Conservation (phyloP, 2,888 invertebrate species). For the Polylopha cassiicola region DNA sequence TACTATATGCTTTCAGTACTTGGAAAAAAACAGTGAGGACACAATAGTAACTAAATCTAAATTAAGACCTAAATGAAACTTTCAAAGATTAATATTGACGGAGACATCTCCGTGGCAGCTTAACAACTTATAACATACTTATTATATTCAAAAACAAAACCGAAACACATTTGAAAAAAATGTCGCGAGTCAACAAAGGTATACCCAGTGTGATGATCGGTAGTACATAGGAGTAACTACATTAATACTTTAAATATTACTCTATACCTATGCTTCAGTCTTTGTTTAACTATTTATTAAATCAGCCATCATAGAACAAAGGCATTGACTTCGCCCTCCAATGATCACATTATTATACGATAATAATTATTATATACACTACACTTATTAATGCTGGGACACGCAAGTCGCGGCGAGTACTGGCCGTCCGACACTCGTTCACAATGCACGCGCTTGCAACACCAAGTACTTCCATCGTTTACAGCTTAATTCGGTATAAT, state of each 20-base stretch:
- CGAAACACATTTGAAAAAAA: slow-evolving; percentile 24
- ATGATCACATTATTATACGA: slow-evolving; percentile 42
- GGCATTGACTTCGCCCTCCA: slow-evolving; percentile 46
- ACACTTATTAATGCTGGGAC: slow-evolving; percentile 28
- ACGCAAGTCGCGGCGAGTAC: too few relatives aligned
- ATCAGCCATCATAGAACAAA: slow-evolving; percentile 58
- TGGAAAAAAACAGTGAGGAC: slow-evolving; percentile 17
- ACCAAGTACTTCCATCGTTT: slow-evolving; percentile 25
- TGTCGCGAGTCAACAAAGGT: slow-evolving; percentile 42
- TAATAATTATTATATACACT: slow-evolving; percentile 44
- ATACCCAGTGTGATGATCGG: slow-evolving; percentile 51
- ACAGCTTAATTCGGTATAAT: slow-evolving; percentile 32
- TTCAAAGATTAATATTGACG: slow-evolving; percentile 17
- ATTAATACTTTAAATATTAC: slow-evolving; percentile 68
- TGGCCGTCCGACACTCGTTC: too few relatives aligned
- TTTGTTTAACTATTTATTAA: slow-evolving; percentile 71
- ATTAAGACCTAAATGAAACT: slow-evolving; percentile 13
- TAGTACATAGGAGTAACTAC: slow-evolving; percentile 49
- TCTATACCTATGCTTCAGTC: slow-evolving; percentile 75
- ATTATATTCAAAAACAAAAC: slow-evolving; percentile 23
- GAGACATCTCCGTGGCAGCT: slow-evolving; percentile 17
- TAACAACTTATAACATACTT: slow-evolving; percentile 23
- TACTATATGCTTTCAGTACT: slow-evolving; percentile 6
- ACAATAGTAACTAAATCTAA: slow-evolving; percentile 18
- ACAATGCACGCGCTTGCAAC: slow-evolving; percentile 23